Percentiles rank a stretch among this genome's conserved stretches.
Evolutionary conservation across 2,797 vertebrate genomes (phyloP).

Genomic region (Helicolenus hilgendorfi): DNA sequence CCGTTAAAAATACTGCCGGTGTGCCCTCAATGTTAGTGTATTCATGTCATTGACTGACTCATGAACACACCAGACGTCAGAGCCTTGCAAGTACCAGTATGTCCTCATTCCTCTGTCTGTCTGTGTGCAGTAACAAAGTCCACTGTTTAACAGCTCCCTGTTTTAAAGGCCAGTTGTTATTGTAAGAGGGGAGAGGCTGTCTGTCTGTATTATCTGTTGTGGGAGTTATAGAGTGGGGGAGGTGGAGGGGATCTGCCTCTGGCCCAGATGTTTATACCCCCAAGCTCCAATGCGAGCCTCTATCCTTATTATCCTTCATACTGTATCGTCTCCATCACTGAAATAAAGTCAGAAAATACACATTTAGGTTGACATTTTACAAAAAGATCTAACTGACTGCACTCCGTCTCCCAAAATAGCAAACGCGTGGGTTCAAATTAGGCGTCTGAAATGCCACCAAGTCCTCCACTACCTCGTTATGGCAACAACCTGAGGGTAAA

Average conservation of each 20-base stretch:
- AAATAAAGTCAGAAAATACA: background rate
- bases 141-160: conserved; percentile 31
- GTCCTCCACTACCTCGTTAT: conserved; percentile 25
- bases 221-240: conserved; percentile 49
- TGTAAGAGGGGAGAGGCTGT: conserved; percentile 57
- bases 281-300: background rate
- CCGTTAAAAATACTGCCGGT: conserved; percentile 22
- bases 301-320: conserved; percentile 38
- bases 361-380: background rate
- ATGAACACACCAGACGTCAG: conserved; percentile 31
- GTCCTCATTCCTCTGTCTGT: conserved; percentile 27
- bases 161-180: conserved; percentile 67
- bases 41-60: background rate
- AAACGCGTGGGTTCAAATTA: conserved; percentile 34
- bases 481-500: conserved; percentile 39
- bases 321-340: background rate
- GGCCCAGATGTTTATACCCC: conserved; percentile 63
- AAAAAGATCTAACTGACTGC: background rate
- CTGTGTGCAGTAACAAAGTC: conserved; percentile 41
- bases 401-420: conserved; percentile 28
- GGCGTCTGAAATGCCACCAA: conserved; percentile 24
- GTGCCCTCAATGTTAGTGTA: background rate
- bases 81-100: background rate
- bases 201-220: conserved; percentile 52
- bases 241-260: conserved; percentile 39